Base-by-base conservation (phyloP, 2,888 invertebrate species). In the Aricia artaxerxes region DNA sequence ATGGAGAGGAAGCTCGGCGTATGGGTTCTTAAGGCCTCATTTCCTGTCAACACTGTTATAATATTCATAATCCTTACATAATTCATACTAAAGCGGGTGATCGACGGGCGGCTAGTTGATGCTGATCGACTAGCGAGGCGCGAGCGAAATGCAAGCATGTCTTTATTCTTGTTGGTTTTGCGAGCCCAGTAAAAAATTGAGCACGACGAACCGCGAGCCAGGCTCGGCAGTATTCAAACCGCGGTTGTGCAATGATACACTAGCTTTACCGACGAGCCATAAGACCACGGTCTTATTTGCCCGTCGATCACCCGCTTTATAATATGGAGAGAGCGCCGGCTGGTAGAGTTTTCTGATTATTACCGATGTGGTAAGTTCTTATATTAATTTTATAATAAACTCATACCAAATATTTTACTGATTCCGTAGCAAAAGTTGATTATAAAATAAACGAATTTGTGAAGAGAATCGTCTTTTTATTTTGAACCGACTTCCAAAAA, bases 11-110 rank as follows among this genome's bases (percentile, higher is more conserved):
- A 79, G 82, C 79, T 78, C 77, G 79, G 81, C 78, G 78, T 82
- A 80, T 80, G 80, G 80, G 79, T 77, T 80, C 79, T 79, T 78
- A 80, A 72, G 81, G 78, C 78, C 80, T 82, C 79, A 82, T 82
- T 80, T 82, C 82, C 82, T 79, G 73, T 72, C 9, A 44, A 53
- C 31, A 75, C 35, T 16, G 76, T 38, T n/a, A 73, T 44, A 44
- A 44, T 73, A 73, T 69, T 38, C 69, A 69, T 69, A 69, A 61
- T 61, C 13, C 6, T 61, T 2, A n/a, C 61, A 6, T 13, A 24
- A n/a, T 61, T n/a, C 16, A 60, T 60, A 60, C 11, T 60, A 40
- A 40, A 40, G 40, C 40, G 40, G 40, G 40, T 40, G 6, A 40
- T 40, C 40, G 44, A 44, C 0, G 9, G 44, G 57, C 6, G 16